Evolutionary conservation across 2,113 vertebrate genomes (phyloP).

Genomic region (Labeo catla): DNA sequence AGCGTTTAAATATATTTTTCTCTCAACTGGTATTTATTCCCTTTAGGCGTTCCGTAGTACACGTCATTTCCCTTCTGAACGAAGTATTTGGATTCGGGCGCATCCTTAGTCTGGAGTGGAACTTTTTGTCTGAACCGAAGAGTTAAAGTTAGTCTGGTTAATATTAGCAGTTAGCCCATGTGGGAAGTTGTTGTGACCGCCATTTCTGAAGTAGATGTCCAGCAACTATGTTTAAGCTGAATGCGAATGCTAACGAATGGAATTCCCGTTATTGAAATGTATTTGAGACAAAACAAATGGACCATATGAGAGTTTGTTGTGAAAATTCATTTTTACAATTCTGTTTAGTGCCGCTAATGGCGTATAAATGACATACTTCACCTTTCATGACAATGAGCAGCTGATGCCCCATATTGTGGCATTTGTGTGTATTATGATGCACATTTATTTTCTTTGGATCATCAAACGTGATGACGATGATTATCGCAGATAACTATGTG

Average conservation of each 20-base stretch:
- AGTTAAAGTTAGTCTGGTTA: not conserved
- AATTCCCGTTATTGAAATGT: not conserved
- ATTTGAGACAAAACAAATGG: not conserved
- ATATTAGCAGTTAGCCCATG: not conserved
- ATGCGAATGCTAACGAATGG: not conserved
- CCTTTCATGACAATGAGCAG: slow-evolving; percentile 27
- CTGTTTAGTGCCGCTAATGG: not conserved
- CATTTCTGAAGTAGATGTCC: not conserved
- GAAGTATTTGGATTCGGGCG: too few species aligned
- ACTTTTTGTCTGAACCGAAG: not conserved
- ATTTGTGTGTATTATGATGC: slow-evolving; percentile 37
- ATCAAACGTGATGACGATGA: slow-evolving; percentile 24
- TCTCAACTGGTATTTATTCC: too few species aligned
- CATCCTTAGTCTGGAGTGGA: not conserved
- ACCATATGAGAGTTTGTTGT: not conserved
- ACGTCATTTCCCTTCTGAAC: too few species aligned
- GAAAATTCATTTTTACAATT: not conserved
- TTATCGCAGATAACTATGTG: slow-evolving; percentile 25
- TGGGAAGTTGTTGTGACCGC: not conserved
- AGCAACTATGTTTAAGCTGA: not conserved
- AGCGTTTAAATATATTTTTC: too few species aligned
- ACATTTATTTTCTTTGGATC: slow-evolving; percentile 32
- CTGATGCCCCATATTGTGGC: slow-evolving; percentile 42
- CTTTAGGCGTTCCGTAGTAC: too few species aligned
- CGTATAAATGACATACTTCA: slow-evolving; percentile 1